phyloP scores from a whole-genome alignment of 2,113 vertebrate genomes.

The Oreochromis aureus region DNA sequence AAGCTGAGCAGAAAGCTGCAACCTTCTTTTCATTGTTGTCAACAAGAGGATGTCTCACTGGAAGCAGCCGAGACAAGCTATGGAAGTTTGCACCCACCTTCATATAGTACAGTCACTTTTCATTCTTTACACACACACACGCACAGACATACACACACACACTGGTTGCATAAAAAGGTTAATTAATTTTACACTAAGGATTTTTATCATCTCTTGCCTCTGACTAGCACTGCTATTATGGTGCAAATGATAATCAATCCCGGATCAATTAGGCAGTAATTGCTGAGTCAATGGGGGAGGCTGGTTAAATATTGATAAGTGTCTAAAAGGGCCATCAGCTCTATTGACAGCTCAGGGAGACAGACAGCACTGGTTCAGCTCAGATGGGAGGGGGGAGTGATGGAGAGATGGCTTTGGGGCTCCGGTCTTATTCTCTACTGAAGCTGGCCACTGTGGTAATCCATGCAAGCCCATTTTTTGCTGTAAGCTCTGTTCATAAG shows the following conservation, averaged over 20 bases:
- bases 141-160: background rate
- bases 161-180: background rate
- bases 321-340: constrained; percentile 78
- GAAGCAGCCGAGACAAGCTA: background rate
- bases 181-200: constrained; percentile 41
- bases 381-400: constrained; percentile 15
- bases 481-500: constrained; percentile 26
- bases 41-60: background rate
- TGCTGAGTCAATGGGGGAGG: constrained; percentile 79
- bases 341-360: constrained; percentile 75
- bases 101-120: background rate
- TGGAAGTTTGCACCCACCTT: background rate
- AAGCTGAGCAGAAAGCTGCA: background rate
- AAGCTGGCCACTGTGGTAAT: constrained; percentile 30
- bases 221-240: constrained; percentile 44
- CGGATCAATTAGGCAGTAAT: constrained; percentile 82
- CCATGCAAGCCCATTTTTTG: constrained; percentile 37
- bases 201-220: constrained; percentile 47
- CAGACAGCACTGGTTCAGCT: constrained; percentile 53
- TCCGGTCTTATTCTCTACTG: constrained; percentile 64
- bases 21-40: background rate
- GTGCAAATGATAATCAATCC: constrained; percentile 80
- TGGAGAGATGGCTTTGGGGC: constrained; percentile 41
- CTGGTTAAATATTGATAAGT: constrained; percentile 84
- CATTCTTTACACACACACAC: background rate